Conservation (phyloP, 2,113 vertebrate genomes). For the Raja brachyura region DNA sequence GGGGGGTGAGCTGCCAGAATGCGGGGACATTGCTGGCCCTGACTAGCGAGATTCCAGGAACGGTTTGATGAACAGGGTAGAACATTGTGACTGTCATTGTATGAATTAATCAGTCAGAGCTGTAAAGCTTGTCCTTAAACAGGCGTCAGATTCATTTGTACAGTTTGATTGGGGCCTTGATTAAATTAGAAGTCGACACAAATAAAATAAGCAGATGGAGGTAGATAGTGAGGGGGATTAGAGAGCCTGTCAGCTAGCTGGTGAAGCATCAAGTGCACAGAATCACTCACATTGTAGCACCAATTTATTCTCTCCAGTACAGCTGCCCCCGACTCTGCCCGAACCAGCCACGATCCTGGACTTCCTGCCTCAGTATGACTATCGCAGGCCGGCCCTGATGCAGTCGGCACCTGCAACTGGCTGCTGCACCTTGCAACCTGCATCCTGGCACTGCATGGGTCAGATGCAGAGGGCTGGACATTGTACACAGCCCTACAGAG, state of each 20-base stretch:
- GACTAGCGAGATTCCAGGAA: not conserved
- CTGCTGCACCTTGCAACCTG: not conserved
- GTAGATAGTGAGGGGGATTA: conserved; percentile 43
- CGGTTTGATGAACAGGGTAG: conserved; percentile 67
- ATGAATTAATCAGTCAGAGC: conserved; percentile 67
- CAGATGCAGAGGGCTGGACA: not conserved
- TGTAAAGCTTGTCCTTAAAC: conserved; percentile 58
- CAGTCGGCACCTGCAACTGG: not conserved
- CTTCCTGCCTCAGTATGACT: not conserved
- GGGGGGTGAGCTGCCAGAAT: conserved; percentile 29
- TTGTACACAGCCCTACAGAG: no score
- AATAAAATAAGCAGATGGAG: conserved; percentile 48
- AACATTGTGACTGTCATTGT: conserved; percentile 65
- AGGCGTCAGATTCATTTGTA: conserved; percentile 56
- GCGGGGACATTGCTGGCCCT: conserved; percentile 38
- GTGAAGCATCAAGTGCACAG: conserved; percentile 31
- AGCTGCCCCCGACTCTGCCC: not conserved
- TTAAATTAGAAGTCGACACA: conserved; percentile 64
- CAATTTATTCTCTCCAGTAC: not conserved
- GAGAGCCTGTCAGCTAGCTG: conserved; percentile 40
- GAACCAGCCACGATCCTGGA: no score
- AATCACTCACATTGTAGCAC: not conserved
- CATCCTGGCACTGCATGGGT: not conserved
- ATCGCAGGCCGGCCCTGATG: not conserved
- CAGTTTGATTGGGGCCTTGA: conserved; percentile 57